Percentiles rank a stretch among this genome's conserved stretches.
phyloP scores from a whole-genome alignment of 2,113 vertebrate genomes.

The Scortum barcoo region DNA sequence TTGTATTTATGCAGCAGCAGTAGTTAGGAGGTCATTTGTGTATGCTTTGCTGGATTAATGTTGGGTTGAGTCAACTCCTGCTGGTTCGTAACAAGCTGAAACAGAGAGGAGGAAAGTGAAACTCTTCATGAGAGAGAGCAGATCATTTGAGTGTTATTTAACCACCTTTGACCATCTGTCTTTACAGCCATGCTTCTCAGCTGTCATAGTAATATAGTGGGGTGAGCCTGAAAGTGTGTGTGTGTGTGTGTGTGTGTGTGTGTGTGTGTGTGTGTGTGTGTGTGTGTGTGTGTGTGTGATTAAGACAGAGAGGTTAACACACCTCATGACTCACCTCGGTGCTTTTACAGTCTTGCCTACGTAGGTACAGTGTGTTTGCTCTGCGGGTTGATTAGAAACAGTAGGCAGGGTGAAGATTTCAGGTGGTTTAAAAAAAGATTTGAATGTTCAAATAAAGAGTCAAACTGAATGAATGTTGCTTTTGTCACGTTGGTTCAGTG shows the following conservation, averaged over 20 bases:
- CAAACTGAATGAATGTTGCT: not conserved
- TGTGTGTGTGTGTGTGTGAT: constrained; percentile 49
- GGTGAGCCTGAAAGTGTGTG: constrained; percentile 51
- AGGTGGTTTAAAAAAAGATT: constrained; percentile 39
- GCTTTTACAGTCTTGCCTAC: constrained; percentile 49
- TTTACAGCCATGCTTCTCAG: constrained; percentile 53
- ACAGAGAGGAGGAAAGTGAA: constrained; percentile 43
- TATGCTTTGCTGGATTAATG: constrained; percentile 4
- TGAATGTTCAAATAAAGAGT: constrained; percentile 38
- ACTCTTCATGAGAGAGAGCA: constrained; percentile 23
- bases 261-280: not conserved
- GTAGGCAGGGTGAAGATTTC: constrained; percentile 29
- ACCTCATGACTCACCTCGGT: constrained; percentile 58
- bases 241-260: constrained; percentile 42
- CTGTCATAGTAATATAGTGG: constrained; percentile 65
- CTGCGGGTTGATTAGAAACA: constrained; percentile 50
- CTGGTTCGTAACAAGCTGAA: constrained; percentile 4
- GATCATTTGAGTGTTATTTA: constrained; percentile 52
- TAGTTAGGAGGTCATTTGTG: constrained; percentile 17
- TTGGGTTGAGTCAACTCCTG: not conserved
- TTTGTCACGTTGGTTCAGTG: constrained; percentile 30
- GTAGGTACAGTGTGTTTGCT: constrained; percentile 64
- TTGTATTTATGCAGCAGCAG: constrained; percentile 1
- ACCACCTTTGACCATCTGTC: constrained; percentile 67
- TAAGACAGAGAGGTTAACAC: constrained; percentile 32